Percentiles rank a stretch among this genome's conserved stretches.
Conservation (phyloP, 2,888 invertebrate genomes). For the Hydraecia micacea region DNA sequence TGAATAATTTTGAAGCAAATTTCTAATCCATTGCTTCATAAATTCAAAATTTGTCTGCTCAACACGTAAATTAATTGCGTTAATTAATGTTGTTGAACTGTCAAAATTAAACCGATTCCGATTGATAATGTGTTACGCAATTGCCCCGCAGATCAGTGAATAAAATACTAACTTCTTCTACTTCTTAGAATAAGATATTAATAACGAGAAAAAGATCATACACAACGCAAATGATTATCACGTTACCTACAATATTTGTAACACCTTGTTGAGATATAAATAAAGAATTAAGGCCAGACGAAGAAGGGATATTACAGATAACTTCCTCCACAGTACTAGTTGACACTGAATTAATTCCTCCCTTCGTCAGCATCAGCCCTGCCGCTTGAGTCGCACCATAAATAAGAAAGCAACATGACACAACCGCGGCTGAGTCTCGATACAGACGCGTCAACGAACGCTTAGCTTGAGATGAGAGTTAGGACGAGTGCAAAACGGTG, state of each 20-base stretch:
- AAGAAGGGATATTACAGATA: not conserved
- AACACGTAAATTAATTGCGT: too few species aligned
- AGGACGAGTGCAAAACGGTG: not conserved
- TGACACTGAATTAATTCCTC: constrained; percentile 21
- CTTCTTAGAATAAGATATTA: not conserved
- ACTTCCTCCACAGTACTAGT: not conserved
- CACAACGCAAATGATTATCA: not conserved
- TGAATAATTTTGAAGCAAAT: too few species aligned
- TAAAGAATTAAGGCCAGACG: not conserved
- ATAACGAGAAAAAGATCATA: not conserved
- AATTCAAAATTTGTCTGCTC: too few species aligned
- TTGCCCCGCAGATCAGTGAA: too few species aligned
- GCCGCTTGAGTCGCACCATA: constrained; percentile 19
- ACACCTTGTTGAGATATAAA: not conserved
- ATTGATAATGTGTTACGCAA: too few species aligned
- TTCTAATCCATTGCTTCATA: too few species aligned
- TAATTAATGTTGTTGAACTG: too few species aligned
- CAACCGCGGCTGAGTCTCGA: constrained; percentile 23
- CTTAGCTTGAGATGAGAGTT: constrained; percentile 4
- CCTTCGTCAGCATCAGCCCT: constrained; percentile 25
- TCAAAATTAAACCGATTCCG: too few species aligned
- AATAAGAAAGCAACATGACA: constrained; percentile 47
- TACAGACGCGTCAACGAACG: constrained; percentile 15
- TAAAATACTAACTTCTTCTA: not conserved
- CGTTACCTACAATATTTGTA: not conserved